A percentile compares a stretch with the other conserved stretches of the same genome.
These are phyloP conservation scores for Eupeodes corollae DNA, from an alignment of 1,140 invertebrate species.

Conservation along the genomic window DNA sequence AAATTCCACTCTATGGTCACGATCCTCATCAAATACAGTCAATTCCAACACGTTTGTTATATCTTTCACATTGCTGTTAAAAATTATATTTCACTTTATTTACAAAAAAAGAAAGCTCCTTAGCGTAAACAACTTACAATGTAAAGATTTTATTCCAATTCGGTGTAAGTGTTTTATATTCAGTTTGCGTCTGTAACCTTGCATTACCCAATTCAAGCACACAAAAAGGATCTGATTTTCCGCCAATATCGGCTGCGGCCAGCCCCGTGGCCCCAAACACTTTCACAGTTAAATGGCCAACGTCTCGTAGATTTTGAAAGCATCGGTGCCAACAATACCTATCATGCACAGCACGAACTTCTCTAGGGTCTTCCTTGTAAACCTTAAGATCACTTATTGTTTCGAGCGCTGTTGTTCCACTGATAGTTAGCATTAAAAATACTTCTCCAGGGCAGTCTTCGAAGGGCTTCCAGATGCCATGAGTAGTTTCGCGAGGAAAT, in stretches of 20 bases:
- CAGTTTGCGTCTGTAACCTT: constrained; percentile 92
- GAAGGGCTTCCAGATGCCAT: constrained; percentile 75
- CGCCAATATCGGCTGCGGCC: constrained; percentile 81
- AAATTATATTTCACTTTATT: constrained; percentile 3
- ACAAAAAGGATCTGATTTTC: constrained; percentile 95
- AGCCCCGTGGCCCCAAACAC: constrained; percentile 81
- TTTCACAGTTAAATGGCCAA: constrained; percentile 81
- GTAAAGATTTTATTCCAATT: constrained; percentile 99
- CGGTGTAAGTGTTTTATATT: constrained; percentile 93
- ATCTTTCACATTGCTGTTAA: constrained; percentile 83
- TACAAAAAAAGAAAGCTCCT: constrained; percentile 4
- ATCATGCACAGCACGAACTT: constrained; percentile 50
- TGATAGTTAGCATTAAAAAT: constrained; percentile 84
- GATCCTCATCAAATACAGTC: constrained; percentile 97
- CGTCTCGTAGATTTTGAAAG: constrained; percentile 67
- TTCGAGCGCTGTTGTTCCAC: constrained; percentile 82
- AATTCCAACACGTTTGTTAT: constrained; percentile 92
- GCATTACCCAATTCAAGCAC: constrained; percentile 92
- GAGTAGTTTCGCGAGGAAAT: constrained; percentile 82
- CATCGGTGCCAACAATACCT: constrained; percentile 69
- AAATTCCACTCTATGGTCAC: constrained; percentile 96
- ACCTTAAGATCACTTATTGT: constrained; percentile 81
- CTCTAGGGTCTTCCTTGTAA: constrained; percentile 67
- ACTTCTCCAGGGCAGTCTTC: constrained; percentile 83
- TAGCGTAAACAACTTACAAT: constrained; percentile 77